Evolutionary conservation across 2,888 invertebrate species (phyloP).

Genomic region (Hymenopus coronatus): DNA sequence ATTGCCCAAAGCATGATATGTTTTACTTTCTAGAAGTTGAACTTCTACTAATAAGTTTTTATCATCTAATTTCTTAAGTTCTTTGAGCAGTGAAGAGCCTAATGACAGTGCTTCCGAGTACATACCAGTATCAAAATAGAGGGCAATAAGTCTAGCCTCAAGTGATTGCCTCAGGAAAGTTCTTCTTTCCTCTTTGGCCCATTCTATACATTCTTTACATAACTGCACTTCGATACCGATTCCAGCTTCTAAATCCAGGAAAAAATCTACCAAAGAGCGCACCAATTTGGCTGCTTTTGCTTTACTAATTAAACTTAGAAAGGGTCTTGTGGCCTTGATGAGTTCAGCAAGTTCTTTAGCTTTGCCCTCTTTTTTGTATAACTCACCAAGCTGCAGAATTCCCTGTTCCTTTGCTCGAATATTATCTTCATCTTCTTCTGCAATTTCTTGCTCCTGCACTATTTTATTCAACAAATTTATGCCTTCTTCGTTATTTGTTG

Average conservation of each 20-base stretch:
- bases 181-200: constrained; percentile 97
- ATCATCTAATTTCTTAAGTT: constrained; percentile 98
- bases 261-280: constrained; percentile 93
- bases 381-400: constrained; percentile 87
- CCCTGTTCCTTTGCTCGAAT: constrained; percentile 91
- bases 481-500: constrained; percentile 72
- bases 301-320: constrained; percentile 92
- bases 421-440: constrained; percentile 84
- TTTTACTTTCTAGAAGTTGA: constrained; percentile 96
- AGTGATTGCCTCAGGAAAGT: constrained; percentile 95
- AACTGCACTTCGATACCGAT: constrained; percentile 90
- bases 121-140: constrained; percentile 91
- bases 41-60: constrained; percentile 98
- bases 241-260: constrained; percentile 93
- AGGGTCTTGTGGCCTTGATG: constrained; percentile 93
- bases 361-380: constrained; percentile 90
- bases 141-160: constrained; percentile 90
- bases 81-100: constrained; percentile 84
- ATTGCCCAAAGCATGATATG: constrained; percentile 96
- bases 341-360: constrained; percentile 89
- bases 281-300: constrained; percentile 99
- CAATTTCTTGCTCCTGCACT: constrained; percentile 70
- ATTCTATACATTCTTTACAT: constrained; percentile 97
- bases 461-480: constrained; percentile 73
- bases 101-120: constrained; percentile 81